phyloP scores from a whole-genome alignment of 2,888 invertebrate species.

The Fragum sueziense region DNA sequence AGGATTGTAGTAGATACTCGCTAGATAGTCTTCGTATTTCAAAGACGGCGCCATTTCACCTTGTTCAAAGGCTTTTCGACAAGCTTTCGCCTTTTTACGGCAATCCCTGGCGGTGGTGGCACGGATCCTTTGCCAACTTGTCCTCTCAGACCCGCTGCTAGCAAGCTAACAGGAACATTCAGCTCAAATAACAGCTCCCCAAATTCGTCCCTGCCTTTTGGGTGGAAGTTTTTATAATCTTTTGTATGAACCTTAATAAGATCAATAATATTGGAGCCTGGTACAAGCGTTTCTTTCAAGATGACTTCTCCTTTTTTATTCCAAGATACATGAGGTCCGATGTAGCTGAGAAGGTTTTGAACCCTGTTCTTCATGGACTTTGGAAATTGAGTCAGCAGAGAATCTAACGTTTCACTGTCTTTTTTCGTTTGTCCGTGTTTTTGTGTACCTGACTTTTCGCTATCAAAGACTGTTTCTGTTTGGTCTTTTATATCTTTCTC shows the following conservation, averaged over 20 bases:
- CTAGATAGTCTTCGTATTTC: slow-evolving; percentile 29
- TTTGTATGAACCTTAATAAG: slow-evolving; percentile 35
- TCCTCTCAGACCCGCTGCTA: neutral
- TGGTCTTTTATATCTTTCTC: no score
- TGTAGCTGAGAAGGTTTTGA: neutral
- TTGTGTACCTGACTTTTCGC: no score
- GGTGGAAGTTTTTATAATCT: slow-evolving; percentile 42
- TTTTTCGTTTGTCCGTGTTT: neutral
- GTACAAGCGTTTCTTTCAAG: neutral
- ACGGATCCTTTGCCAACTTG: slow-evolving; percentile 15
- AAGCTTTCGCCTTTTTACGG: neutral
- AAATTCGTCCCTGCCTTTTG: slow-evolving; percentile 15
- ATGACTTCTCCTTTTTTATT: slow-evolving; percentile 19
- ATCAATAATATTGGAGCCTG: slow-evolving; percentile 11
- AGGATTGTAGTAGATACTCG: slow-evolving; percentile 23
- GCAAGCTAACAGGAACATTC: slow-evolving; percentile 33
- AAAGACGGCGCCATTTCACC: neutral
- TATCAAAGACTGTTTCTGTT: no score
- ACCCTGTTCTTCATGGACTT: neutral
- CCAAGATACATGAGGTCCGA: slow-evolving; percentile 9
- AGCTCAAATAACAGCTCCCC: slow-evolving; percentile 12
- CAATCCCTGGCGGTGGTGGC: slow-evolving; percentile 31
- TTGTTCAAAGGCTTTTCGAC: neutral
- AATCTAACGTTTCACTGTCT: slow-evolving; percentile 6
- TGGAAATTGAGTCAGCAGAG: neutral